Evolutionary conservation across 2,888 invertebrate species (phyloP), one percentile per base, ranked within the genome.

Genomic region (Epinotia bilunana): DNA sequence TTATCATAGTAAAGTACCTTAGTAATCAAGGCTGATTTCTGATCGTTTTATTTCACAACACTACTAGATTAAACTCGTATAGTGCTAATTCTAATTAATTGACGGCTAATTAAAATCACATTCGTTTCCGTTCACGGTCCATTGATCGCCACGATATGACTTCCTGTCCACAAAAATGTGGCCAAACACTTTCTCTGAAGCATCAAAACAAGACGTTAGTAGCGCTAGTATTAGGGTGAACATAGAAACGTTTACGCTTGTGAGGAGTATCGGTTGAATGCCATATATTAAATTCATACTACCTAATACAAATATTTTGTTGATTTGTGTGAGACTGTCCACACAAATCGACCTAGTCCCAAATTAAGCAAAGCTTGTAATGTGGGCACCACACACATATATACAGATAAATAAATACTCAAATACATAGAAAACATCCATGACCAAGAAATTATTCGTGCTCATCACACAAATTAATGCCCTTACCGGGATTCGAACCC

Each of bases 81-180:
- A 64, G 20, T 58, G 49, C 49, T 58, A 60, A 74, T 71, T 64
- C 58, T 28, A 72, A 72, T 67, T 28, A 72, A 72, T 67, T 5
- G 65, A 28, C 28, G 12, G 67, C 33, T 72, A 75, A 72, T 75
- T 72, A 67, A 74, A 75, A 75, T 72, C 75, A 71, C 71, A 75
- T 71, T 55, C 71, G 61, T 75, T 75, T 75, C 72, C 72, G 61
- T 72, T 57, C 71, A 75, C 72, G 75, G 71, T 60, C 61, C 71
- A 75, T 65, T 43, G 72, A 60, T 67, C 67, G 65, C 60, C 18
- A 60, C 71, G 33, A 43, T 71, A 71, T 58, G 13, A 49, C 61
- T 75, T 72, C 75, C 72, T 75, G 72, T 67, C 71, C 61, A 75
- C 65, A 72, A 75, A 75, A 72, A 75, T 75, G 75, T 72, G 67